These are phyloP conservation scores for Eufriesea mexicana DNA, from an alignment of 1,140 invertebrate species.

Conservation along the genomic window DNA sequence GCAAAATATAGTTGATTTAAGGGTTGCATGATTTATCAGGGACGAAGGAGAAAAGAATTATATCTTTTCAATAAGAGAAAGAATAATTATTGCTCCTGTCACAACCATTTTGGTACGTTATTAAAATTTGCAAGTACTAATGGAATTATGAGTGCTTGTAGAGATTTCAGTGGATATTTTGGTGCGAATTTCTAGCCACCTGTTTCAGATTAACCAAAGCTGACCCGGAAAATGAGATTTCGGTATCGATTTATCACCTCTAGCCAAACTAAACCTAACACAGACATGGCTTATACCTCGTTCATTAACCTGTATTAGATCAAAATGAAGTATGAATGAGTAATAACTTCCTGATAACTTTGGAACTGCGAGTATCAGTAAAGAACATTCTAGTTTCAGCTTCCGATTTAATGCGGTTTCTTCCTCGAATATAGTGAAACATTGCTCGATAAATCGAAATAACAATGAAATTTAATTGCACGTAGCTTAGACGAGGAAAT, in stretches of 20 bases:
- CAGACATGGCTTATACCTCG: not conserved
- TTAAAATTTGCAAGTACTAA: not conserved
- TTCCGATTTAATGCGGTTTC: too few species aligned
- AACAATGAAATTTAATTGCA: too few species aligned
- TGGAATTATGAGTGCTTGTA: not conserved
- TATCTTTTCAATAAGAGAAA: too few species aligned
- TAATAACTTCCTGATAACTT: not conserved
- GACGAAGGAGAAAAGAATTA: too few species aligned
- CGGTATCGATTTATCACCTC: slow-evolving; percentile 13
- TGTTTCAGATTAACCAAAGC: slow-evolving; percentile 17
- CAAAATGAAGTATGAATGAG: not conserved
- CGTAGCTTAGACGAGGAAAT: too few species aligned
- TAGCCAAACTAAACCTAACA: not conserved
- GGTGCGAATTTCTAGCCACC: not conserved
- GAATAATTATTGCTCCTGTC: too few species aligned
- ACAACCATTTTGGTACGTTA: not conserved
- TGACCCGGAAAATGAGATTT: slow-evolving; percentile 2
- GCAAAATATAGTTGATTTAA: too few species aligned
- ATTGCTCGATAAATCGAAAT: too few species aligned
- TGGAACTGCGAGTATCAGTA: too few species aligned
- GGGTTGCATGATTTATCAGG: too few species aligned
- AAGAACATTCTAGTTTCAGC: too few species aligned
- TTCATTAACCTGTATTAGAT: not conserved
- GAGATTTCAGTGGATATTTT: not conserved
- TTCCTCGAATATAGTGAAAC: too few species aligned